Evolutionary conservation across 2,888 invertebrate species (phyloP).

Genomic region (Dicyrtomina minuta): DNA sequence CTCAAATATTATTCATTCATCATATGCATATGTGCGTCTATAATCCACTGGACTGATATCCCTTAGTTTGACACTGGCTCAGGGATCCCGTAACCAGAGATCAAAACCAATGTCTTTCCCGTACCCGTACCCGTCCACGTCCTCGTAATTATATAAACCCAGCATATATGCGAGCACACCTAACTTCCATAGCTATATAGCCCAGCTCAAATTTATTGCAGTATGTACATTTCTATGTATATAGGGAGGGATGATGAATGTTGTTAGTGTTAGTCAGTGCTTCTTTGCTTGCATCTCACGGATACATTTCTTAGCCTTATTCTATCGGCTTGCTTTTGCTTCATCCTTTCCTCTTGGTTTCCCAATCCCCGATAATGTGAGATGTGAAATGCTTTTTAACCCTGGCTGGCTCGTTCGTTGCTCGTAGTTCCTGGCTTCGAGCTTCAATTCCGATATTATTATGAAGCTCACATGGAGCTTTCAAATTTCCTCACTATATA

Average conservation of each 20-base stretch:
- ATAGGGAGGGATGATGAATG: slow-evolving; percentile 13
- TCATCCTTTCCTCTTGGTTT: slow-evolving; percentile 4
- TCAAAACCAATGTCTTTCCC: no score
- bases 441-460: not conserved
- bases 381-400: slow-evolving; percentile 1
- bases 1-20: not conserved
- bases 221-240: not conserved
- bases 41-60: not conserved
- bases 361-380: not conserved
- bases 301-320: slow-evolving; percentile 13
- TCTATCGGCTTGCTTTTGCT: not conserved
- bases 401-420: not conserved
- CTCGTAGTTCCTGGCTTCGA: not conserved
- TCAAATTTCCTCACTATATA: no score
- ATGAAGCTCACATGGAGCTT: not conserved
- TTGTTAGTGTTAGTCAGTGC: slow-evolving; percentile 13
- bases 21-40: not conserved
- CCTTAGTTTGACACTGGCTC: no score
- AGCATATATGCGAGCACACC: no score
- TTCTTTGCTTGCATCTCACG: slow-evolving; percentile 24
- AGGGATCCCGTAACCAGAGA: no score
- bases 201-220: no score
- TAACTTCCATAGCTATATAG: no score
- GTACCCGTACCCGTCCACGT: no score
- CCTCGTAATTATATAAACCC: no score